These are phyloP conservation scores for Drosophila auraria DNA, from an alignment of 1,140 invertebrate genomes.

Conservation along the genomic window DNA sequence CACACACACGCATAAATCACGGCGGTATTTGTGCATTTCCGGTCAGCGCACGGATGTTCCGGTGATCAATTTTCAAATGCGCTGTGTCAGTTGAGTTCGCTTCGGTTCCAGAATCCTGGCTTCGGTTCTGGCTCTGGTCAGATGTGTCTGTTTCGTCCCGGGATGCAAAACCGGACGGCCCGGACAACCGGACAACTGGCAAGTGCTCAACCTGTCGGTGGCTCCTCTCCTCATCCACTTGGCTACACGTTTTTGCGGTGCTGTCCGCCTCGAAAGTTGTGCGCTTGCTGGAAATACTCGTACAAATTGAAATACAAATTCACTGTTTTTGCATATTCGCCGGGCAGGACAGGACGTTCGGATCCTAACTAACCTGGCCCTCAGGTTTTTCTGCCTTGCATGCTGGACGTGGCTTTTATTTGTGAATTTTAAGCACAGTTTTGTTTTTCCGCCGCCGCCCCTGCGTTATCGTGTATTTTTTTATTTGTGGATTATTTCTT, in stretches of 20 bases:
- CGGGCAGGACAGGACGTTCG: constrained; percentile 13
- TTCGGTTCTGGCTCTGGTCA: constrained; percentile 28
- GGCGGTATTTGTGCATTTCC: constrained; percentile 80
- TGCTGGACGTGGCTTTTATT: constrained; percentile 48
- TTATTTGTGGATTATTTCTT: constrained; percentile 44
- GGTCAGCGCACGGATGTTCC: constrained; percentile 82
- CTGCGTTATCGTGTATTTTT: constrained; percentile 12
- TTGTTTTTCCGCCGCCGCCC: constrained; percentile 20
- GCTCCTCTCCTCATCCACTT: constrained; percentile 55
- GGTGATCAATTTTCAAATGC: constrained; percentile 84
- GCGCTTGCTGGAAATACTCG: constrained; percentile 29
- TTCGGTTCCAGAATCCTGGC: constrained; percentile 10
- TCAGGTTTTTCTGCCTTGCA: constrained; percentile 27
- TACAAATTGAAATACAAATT: constrained; percentile 74
- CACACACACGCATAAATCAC: constrained; percentile 41
- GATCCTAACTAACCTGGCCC: constrained; percentile 41
- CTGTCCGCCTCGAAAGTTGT: constrained; percentile 37
- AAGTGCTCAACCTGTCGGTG: constrained; percentile 70
- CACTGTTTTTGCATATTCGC: constrained; percentile 74
- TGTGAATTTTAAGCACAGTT: constrained; percentile 62
- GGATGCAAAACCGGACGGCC: constrained; percentile 3
- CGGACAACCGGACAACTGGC: constrained; percentile 4
- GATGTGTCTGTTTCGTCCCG: constrained; percentile 26
- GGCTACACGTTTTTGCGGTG: constrained; percentile 52
- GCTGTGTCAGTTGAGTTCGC: constrained; percentile 67